Conservation (phyloP, 2,113 vertebrate species). For the Etheostoma cragini region DNA sequence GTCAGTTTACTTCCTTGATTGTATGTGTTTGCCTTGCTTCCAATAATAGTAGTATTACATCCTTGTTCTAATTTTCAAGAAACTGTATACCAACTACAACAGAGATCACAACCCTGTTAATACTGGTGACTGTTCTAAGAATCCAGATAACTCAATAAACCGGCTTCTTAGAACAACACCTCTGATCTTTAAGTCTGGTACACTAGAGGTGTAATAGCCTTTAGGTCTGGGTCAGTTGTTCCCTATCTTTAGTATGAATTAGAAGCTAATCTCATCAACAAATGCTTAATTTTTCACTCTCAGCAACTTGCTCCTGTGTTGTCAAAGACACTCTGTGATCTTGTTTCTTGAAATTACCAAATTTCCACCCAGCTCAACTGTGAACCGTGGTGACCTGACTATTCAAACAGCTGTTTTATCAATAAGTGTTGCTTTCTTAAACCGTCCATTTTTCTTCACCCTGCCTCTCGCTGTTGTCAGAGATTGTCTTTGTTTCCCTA, state of each 20-base stretch:
- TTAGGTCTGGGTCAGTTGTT: background rate
- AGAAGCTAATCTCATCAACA: background rate
- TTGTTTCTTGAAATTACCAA: background rate
- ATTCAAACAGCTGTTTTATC: constrained; percentile 17
- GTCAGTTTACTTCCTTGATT: constrained; percentile 46
- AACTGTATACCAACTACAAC: background rate
- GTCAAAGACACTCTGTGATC: background rate
- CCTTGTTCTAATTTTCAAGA: background rate
- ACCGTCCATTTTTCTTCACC: background rate
- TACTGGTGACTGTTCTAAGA: background rate
- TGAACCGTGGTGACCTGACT: constrained; percentile 9
- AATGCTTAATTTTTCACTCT: background rate
- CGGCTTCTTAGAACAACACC: background rate
- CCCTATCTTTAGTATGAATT: background rate
- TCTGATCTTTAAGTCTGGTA: background rate
- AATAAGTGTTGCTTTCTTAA: background rate
- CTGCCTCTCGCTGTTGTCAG: background rate
- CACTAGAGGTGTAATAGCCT: background rate
- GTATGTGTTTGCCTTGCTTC: constrained; percentile 30
- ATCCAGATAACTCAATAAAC: background rate
- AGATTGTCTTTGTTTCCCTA: constrained; percentile 29
- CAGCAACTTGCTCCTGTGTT: background rate
- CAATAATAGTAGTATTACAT: constrained; percentile 8
- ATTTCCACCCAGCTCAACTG: background rate
- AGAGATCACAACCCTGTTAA: constrained; percentile 7